Base-by-base conservation (phyloP, 2,797 vertebrate genomes). In the Hybognathus amarus region DNA sequence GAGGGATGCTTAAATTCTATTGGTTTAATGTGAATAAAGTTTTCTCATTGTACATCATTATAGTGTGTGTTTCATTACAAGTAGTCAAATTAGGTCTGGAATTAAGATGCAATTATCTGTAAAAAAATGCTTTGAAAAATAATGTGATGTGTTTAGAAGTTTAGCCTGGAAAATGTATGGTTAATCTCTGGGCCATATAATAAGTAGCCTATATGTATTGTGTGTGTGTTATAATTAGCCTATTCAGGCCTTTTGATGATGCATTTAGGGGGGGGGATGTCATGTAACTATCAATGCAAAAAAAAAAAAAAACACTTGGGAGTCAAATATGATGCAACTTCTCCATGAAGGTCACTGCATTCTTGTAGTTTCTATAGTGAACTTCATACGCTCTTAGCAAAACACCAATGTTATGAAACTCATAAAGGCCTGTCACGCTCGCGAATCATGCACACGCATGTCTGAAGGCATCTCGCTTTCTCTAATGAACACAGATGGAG, bases 21-120 rank as follows among this genome's bases (percentile, higher is more conserved):
- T 93, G 90, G 93, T 87, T 88, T 91, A 91, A 92, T 91, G 92
- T 94, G 91, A 94, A 94, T 94, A 94, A 94, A 95, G 91, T 70
- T 75, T 36, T 59, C 75, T 47, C 52, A 20, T 17, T 8, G 42
- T 47, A n/a, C 24, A 12, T 33, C 10, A 33, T 6, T 17, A 30
- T n/a, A n/a, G n/a, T n/a, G 33, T 18, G 30, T 71, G 22, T 36
- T 36, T 63, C 22, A 47, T 10, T 47, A 68, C 8, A 66, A 40
- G 9, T 11, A 11, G 9, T 38, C 20, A 11, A 2, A 24, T 38
- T 52, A 7, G 17, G 47, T 50, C 47, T 18, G 47, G 20, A 3
- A 24, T 69, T 40, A 24, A 42, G 3, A 9, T 24, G 17, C 27
- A 71, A 2, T 4, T 11, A 11, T 18, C 69, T 50, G 15, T n/a